Percentiles rank a stretch among this genome's conserved stretches.
Evolutionary conservation across 1,140 invertebrate species (phyloP).

Genomic region (Hermetia illucens): DNA sequence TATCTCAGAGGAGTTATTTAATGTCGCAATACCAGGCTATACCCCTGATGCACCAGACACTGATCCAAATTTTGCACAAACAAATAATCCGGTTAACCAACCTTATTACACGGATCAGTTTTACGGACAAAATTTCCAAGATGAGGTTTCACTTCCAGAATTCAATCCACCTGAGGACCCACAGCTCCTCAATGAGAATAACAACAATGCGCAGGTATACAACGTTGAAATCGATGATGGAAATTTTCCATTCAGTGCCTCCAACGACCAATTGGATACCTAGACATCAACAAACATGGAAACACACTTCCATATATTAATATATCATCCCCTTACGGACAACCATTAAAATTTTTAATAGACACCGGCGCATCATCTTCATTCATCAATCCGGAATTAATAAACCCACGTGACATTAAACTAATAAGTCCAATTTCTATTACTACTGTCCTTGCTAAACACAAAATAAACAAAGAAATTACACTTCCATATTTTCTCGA

Average conservation of each 20-base stretch:
- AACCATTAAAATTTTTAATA: slow-evolving; percentile 5
- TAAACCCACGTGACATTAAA: background rate
- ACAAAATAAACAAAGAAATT: slow-evolving; percentile 1
- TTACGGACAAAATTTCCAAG: no score
- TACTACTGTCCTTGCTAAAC: background rate
- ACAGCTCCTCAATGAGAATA: no score
- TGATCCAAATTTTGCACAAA: no score
- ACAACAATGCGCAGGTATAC: no score
- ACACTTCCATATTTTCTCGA: slow-evolving; percentile 5
- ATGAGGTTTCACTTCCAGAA: no score
- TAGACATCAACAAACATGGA: slow-evolving; percentile 5
- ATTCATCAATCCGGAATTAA: slow-evolving; percentile 5
- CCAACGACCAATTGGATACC: slow-evolving; percentile 5
- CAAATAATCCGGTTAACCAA: no score
- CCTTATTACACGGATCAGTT: no score
- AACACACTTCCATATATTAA: background rate
- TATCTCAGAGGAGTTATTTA: no score
- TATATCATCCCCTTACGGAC: slow-evolving; percentile 3
- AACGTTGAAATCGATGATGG: background rate
- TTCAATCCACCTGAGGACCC: no score
- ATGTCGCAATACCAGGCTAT: no score
- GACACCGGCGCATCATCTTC: slow-evolving; percentile 7
- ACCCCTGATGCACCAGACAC: no score
- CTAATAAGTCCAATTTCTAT: background rate
- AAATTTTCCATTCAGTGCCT: slow-evolving; percentile 7